Conservation (phyloP, 2,797 vertebrate genomes). For the Pygocentrus nattereri region DNA sequence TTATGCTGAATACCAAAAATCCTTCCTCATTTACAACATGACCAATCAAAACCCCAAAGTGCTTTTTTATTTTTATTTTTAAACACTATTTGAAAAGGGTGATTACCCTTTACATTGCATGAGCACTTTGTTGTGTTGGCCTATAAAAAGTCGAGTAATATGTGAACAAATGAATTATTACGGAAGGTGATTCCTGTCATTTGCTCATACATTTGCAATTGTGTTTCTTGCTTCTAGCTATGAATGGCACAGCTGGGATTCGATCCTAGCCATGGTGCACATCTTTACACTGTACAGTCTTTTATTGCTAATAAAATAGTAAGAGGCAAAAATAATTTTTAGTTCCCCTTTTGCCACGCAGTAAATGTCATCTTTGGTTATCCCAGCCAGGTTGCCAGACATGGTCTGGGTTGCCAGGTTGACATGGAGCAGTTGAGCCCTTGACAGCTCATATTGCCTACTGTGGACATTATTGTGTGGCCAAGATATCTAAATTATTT, state of each 20-base stretch:
- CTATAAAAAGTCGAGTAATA: too few relatives aligned
- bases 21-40: too few relatives aligned
- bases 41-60: neutral
- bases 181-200: neutral
- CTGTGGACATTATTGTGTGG: slow-evolving; percentile 32
- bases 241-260: neutral
- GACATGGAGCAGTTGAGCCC: neutral
- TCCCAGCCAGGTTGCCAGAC: neutral
- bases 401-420: slow-evolving; percentile 19
- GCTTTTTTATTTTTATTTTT: neutral
- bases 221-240: neutral
- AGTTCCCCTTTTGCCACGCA: neutral
- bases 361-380: neutral
- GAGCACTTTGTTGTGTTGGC: too few relatives aligned
- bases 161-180: neutral
- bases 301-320: neutral
- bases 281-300: neutral
- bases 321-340: neutral
- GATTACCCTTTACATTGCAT: too few relatives aligned
- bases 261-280: neutral
- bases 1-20: too few relatives aligned
- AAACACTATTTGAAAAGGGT: neutral
- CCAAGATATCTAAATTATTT: slow-evolving; percentile 65
- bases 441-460: slow-evolving; percentile 23
- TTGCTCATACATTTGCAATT: neutral